phyloP scores from a whole-genome alignment of 2,888 invertebrate genomes.

The Caradrina kadenii region DNA sequence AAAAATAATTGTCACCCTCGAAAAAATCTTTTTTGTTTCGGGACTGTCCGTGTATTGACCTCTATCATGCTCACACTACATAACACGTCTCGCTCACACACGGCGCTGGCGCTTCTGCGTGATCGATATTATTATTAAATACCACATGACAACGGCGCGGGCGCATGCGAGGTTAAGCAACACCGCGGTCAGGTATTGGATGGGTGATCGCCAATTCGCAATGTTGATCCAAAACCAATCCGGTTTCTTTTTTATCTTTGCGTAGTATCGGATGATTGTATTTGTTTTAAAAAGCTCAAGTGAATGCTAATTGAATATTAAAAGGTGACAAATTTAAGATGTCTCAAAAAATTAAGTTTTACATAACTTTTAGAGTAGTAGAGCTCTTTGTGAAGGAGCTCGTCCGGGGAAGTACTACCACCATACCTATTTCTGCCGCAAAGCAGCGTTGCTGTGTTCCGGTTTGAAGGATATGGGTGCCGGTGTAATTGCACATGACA shows the following conservation, averaged over 20 bases:
- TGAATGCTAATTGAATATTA: not conserved
- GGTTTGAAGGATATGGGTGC: too few species aligned
- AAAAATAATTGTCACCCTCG: not conserved
- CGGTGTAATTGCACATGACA: too few species aligned
- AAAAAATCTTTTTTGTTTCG: not conserved
- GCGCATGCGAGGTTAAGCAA: slow-evolving; percentile 50
- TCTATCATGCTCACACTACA: not conserved
- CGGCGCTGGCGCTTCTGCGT: slow-evolving; percentile 40
- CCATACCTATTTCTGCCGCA: too few species aligned
- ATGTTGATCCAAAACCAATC: not conserved
- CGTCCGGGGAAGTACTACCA: too few species aligned
- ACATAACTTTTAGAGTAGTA: too few species aligned
- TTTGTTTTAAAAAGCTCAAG: not conserved
- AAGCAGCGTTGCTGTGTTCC: too few species aligned
- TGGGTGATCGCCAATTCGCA: slow-evolving; percentile 28
- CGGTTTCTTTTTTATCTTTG: not conserved
- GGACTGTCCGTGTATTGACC: slow-evolving; percentile 8
- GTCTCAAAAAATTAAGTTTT: too few species aligned
- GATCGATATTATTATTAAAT: slow-evolving; percentile 55
- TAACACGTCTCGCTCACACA: slow-evolving; percentile 49
- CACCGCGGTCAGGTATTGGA: slow-evolving; percentile 35
- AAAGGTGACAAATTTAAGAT: slow-evolving; percentile 1
- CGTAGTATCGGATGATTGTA: not conserved
- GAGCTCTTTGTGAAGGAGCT: too few species aligned
- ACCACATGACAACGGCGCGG: slow-evolving; percentile 40